Base-by-base conservation (phyloP, 2,888 invertebrate genomes). In the Cheiracanthium punctorium region DNA sequence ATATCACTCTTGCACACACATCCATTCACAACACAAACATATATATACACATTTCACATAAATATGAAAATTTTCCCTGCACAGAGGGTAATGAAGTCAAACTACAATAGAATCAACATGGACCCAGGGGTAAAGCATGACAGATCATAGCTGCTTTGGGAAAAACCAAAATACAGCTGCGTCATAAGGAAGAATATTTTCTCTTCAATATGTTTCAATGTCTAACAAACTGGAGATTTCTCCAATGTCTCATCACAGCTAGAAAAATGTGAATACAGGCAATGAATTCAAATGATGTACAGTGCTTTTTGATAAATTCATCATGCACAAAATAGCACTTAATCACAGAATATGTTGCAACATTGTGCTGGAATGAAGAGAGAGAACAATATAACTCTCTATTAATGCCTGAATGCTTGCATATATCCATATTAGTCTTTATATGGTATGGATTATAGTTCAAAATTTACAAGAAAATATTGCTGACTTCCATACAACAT, bases 211-310 rank as follows among this genome's bases (percentile, higher is more conserved):
- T 73, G 75, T 82, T 81, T 74, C 37, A 70, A 69, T 74, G 24
- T 84, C 84, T 80, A 85, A 85, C 85, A 85, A 80, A 73, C 64
- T 80, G 74, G 79, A 85, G 74, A 74, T 64, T 70, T 30, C 74
- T 71, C 74, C 74, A 80, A 80, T 74, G 79, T 85, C 82, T 77
- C 85, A 85, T 85, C 85, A 80, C 85, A 85, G 85, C 80, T 80
- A 85, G 80, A 74, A 76, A 85, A 74, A 74, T 69, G 58, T 85
- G 33, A 85, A 41, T 79, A 80, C 74, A 74, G 37, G 70, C 73
- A 74, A 73, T 64, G 69, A 52, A 32, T 72, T 72, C 65, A 82
- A 37, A 58, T 70, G 52, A 58, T 8, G 30, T 73, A n/a, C n/a
- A 48, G 52, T 73, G 52, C 64, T 84, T 37, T 30, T 64, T 58